A percentile compares a stretch with the other conserved stretches of the same genome.
Evolutionary conservation across 2,797 vertebrate genomes (phyloP).

Genomic region (Chelon auratus): DNA sequence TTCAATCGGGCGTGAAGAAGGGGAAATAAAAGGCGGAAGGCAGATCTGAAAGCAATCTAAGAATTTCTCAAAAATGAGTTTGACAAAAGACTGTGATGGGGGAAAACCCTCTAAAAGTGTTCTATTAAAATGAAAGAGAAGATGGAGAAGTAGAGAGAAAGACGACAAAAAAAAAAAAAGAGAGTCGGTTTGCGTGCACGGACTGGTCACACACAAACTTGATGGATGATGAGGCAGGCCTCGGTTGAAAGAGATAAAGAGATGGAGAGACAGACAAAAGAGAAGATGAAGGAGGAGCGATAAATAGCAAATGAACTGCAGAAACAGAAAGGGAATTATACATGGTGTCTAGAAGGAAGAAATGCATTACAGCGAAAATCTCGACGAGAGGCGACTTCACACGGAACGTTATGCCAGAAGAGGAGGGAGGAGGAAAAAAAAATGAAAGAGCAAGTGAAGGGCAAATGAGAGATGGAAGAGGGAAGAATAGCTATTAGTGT

Average conservation of each 20-base stretch:
- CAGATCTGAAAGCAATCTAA: background rate
- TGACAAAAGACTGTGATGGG: background rate
- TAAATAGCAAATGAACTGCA: conserved; percentile 61
- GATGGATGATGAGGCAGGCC: conserved; percentile 58
- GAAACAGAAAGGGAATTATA: conserved; percentile 52
- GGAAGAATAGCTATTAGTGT: conserved; percentile 67
- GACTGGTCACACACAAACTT: conserved; percentile 44
- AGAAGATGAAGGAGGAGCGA: conserved; percentile 59
- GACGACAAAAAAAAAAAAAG: conserved; percentile 1
- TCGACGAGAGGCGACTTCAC: conserved; percentile 38
- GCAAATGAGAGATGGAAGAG: conserved; percentile 67
- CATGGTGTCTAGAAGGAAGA: conserved; percentile 46
- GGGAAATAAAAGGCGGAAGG: background rate
- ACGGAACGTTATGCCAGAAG: conserved; percentile 22
- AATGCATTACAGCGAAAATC: conserved; percentile 55
- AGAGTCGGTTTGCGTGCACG: conserved; percentile 18
- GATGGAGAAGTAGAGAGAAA: background rate
- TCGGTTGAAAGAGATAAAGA: conserved; percentile 53
- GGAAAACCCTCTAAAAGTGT: background rate
- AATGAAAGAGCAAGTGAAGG: conserved; percentile 65
- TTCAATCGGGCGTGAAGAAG: conserved; percentile 11
- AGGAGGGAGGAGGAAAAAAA: background rate
- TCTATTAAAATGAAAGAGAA: conserved; percentile 3
- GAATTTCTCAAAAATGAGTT: background rate
- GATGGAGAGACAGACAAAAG: conserved; percentile 32